phyloP scores from a whole-genome alignment of 2,113 vertebrate genomes.

The Tapirus terrestris region DNA sequence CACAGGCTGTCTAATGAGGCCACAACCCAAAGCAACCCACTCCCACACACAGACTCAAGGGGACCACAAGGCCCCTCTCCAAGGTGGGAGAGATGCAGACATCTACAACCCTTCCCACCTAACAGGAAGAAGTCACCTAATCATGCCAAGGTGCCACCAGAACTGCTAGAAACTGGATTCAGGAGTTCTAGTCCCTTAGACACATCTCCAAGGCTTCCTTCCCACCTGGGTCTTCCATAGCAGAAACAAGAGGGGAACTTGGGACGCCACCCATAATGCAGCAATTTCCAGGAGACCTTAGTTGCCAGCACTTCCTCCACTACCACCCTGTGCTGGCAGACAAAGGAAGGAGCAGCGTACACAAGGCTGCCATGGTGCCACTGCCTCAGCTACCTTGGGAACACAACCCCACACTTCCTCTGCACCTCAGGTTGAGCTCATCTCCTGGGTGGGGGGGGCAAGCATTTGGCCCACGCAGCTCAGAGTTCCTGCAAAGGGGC shows the following conservation, averaged over 20 bases:
- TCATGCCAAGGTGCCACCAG: not conserved
- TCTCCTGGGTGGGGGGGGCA: not conserved
- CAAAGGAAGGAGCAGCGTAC: not conserved
- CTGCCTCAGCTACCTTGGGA: not conserved
- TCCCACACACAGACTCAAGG: not conserved
- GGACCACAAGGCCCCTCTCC: not conserved
- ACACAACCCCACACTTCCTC: not conserved
- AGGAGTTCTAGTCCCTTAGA: not conserved
- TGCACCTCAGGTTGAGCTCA: not conserved
- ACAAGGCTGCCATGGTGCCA: not conserved
- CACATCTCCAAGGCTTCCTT: not conserved
- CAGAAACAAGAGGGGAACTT: not conserved
- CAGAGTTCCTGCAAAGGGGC: not conserved
- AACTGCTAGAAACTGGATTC: not conserved
- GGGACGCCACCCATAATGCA: not conserved
- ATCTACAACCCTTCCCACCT: not conserved
- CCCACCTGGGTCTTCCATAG: not conserved
- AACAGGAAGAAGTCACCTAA: not conserved
- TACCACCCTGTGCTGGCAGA: too few species aligned
- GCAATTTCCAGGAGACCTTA: not conserved
- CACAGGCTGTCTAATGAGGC: constrained; percentile 19
- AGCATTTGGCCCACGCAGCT: not conserved
- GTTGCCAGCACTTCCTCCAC: not conserved
- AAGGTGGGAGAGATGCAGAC: not conserved
- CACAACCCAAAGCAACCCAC: not conserved